A percentile compares a stretch with the other conserved stretches of the same genome.
Conservation (phyloP, 2,797 vertebrate genomes). For the Sebastes matsubarae region DNA sequence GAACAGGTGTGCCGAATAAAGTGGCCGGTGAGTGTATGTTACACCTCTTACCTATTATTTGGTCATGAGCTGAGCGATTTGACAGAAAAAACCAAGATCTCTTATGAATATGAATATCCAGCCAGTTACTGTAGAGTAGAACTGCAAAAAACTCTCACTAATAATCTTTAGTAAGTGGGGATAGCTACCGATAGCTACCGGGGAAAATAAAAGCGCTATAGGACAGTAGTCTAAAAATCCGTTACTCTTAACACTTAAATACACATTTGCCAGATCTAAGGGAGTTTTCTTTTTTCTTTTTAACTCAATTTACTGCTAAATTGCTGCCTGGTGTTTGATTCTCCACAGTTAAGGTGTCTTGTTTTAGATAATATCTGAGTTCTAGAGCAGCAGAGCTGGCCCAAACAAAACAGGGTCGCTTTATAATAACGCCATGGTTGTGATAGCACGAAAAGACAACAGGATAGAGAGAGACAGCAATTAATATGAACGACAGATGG, state of each 20-base stretch:
- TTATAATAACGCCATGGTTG: not conserved
- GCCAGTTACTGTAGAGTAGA: too few species aligned
- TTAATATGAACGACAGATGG: not conserved
- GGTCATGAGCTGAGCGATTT: too few species aligned
- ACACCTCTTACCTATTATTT: too few species aligned
- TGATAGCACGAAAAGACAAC: not conserved
- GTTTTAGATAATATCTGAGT: not conserved
- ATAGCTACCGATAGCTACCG: too few species aligned
- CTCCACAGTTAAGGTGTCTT: conserved; percentile 4
- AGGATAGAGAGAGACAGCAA: not conserved
- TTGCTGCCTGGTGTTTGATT: not conserved
- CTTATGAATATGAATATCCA: too few species aligned
- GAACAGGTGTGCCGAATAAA: too few species aligned
- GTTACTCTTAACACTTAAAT: not conserved
- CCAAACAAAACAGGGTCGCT: not conserved
- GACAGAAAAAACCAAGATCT: too few species aligned
- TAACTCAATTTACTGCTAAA: not conserved
- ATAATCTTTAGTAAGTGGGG: too few species aligned
- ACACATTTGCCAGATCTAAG: not conserved
- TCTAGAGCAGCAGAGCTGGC: conserved; percentile 2
- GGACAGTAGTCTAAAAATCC: not conserved
- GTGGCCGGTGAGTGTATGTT: too few species aligned
- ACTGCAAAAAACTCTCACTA: too few species aligned
- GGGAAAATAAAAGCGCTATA: too few species aligned
- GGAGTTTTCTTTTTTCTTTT: not conserved